Base-by-base conservation (phyloP, 2,113 vertebrate species). In the Regulus satrapa region DNA sequence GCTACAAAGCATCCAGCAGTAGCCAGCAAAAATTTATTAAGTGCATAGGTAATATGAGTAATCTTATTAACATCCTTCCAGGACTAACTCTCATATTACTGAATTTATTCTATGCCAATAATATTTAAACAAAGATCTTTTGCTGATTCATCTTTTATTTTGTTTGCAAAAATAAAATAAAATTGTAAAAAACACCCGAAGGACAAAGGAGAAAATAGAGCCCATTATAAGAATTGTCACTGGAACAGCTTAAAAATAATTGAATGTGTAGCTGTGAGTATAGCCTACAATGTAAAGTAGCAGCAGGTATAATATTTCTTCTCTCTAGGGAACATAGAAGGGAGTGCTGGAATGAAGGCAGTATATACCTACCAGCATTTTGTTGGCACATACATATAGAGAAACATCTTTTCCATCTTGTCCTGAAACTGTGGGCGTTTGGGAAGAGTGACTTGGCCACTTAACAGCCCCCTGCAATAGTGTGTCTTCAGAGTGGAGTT, bases 21-120 rank as follows among this genome's bases (percentile, higher is more conserved):
- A 97, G 89, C 56, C 56, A 89, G 77, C 48, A 92, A 82, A 92
- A 89, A 83, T 76, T 88, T 96, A 88, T 96, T 94, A 88, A 88
- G 73, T 36, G 9, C 40, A 24, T 45, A 78, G 58, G 87, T 94
- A 95, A 92, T 91, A 88, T 73, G 52, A 95, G 90, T 93, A 93
- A 93, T 89, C 90, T 92, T 91, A 91, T 86, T 86, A 94, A 95
- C 36, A 23, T 85, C 58, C 81, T 79, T 91, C 92, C 59, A 92
- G 54, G 71, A 79, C 29, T 64, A 89, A 82, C 38, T 64, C 73
- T 91, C 48, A 9, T 34, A 68, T 92, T 92, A 94, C 77, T 91
- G 58, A 89, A 85, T 94, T 84, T 89, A 85, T 18, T 68, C 14
- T n/a, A 89, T 79, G 74, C 38, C 87, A 94, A 41, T 92, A 89